Percentiles rank a stretch among this genome's conserved stretches.
Evolutionary conservation across 2,113 vertebrate genomes (phyloP).

Genomic region (Sylvia atricapilla): DNA sequence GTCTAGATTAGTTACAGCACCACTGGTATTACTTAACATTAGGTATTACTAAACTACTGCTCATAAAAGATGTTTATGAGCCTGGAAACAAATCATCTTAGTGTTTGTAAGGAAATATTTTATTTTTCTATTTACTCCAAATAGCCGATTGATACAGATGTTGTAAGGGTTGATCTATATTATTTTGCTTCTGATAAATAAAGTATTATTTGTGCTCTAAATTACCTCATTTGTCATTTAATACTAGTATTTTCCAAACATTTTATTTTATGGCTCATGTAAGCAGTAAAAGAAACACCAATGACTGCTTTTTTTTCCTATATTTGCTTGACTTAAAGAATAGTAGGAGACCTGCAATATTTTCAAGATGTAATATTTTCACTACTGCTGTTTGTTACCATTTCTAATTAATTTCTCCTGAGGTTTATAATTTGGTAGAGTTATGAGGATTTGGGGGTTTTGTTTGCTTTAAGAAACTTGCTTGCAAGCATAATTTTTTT

Average conservation of each 20-base stretch:
- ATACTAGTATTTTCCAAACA: background rate
- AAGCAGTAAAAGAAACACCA: background rate
- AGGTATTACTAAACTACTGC: background rate
- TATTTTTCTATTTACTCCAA: conserved; percentile 10
- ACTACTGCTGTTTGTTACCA: background rate
- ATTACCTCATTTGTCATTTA: conserved; percentile 18
- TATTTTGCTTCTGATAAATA: conserved; percentile 20
- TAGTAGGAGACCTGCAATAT: background rate
- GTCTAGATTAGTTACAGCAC: background rate
- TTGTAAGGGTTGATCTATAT: background rate
- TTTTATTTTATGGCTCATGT: background rate
- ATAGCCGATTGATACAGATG: background rate
- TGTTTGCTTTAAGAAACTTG: background rate
- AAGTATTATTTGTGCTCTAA: background rate
- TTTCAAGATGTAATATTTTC: background rate
- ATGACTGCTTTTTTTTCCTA: background rate
- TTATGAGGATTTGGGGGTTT: fast-evolving
- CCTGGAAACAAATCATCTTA: background rate
- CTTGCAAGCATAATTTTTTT: background rate
- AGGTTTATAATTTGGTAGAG: background rate
- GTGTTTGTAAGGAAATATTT: conserved; percentile 18
- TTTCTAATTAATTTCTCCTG: background rate
- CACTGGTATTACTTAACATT: background rate
- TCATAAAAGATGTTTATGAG: conserved; percentile 29
- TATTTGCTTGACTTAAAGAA: background rate